A percentile compares a stretch with the other conserved stretches of the same genome.
phyloP scores from a whole-genome alignment of 2,797 vertebrate species.

The Falco peregrinus region DNA sequence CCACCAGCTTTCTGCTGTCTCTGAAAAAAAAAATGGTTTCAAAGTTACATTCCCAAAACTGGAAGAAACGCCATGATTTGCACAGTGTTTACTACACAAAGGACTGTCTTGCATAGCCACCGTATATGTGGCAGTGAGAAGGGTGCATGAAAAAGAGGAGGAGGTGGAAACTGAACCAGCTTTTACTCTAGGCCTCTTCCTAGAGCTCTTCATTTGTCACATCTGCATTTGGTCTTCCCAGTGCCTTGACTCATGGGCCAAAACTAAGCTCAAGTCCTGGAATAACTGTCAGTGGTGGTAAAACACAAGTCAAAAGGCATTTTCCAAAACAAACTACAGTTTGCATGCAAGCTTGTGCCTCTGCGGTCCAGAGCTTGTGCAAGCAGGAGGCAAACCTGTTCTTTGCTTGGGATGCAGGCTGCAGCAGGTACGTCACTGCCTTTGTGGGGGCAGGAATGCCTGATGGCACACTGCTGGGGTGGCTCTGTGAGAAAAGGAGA shows the following conservation, averaged over 20 bases:
- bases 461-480: background rate
- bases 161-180: background rate
- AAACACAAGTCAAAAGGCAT: background rate
- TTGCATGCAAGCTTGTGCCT: fast-evolving
- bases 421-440: background rate
- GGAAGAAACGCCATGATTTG: background rate
- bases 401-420: background rate
- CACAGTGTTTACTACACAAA: background rate
- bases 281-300: background rate
- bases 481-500: background rate
- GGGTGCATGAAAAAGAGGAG: background rate
- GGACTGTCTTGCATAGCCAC: background rate
- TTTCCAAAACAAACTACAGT: background rate
- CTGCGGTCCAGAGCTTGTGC: background rate
- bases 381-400: background rate
- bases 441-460: background rate
- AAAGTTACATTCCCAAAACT: background rate
- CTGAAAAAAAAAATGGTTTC: background rate
- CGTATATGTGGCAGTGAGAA: background rate
- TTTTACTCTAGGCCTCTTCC: background rate
- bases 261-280: background rate
- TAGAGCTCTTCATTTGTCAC: background rate
- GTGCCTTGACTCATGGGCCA: background rate
- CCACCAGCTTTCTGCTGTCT: background rate
- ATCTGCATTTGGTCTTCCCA: background rate